Evolutionary conservation across 2,888 invertebrate species (phyloP).

Genomic region (Mythimna pallens): DNA sequence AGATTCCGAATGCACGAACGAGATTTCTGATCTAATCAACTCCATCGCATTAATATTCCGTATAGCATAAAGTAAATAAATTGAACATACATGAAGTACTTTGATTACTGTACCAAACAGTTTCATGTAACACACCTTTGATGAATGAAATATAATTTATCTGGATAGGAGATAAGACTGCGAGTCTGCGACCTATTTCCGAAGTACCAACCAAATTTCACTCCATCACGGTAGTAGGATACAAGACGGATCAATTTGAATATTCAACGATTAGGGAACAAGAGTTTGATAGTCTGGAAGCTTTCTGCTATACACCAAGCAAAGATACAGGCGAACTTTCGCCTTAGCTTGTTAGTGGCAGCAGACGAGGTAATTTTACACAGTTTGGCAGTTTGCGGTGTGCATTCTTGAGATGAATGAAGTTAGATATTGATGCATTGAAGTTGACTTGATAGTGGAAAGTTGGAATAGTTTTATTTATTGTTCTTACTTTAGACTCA

Average conservation of each 20-base stretch:
- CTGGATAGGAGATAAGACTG: conserved; percentile 50
- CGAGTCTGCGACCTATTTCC: conserved; percentile 59
- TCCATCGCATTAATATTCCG: conserved; percentile 38
- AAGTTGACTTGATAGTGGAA: conserved; percentile 22
- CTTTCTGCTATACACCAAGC: conserved; percentile 66
- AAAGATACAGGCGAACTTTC: conserved; percentile 69
- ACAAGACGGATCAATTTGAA: conserved; percentile 69
- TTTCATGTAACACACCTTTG: conserved; percentile 40
- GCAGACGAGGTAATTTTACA: conserved; percentile 70
- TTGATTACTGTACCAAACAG: conserved; percentile 44
- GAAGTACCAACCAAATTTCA: conserved; percentile 54
- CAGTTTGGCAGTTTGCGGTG: conserved; percentile 67
- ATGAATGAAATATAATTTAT: conserved; percentile 51
- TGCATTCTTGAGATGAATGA: conserved; percentile 68
- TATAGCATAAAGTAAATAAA: conserved; percentile 23
- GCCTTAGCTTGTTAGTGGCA: conserved; percentile 63
- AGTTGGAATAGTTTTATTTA: conserved; percentile 10
- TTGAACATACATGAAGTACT: conserved; percentile 35
- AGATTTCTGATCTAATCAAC: neutral
- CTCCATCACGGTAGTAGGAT: conserved; percentile 44
- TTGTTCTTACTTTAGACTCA: neutral
- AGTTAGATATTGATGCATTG: conserved; percentile 55
- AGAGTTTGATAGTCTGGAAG: conserved; percentile 68
- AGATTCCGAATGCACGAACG: neutral
- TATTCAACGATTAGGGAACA: conserved; percentile 71